Base-by-base conservation (phyloP, 2,797 vertebrate genomes). In the Pygocentrus nattereri region DNA sequence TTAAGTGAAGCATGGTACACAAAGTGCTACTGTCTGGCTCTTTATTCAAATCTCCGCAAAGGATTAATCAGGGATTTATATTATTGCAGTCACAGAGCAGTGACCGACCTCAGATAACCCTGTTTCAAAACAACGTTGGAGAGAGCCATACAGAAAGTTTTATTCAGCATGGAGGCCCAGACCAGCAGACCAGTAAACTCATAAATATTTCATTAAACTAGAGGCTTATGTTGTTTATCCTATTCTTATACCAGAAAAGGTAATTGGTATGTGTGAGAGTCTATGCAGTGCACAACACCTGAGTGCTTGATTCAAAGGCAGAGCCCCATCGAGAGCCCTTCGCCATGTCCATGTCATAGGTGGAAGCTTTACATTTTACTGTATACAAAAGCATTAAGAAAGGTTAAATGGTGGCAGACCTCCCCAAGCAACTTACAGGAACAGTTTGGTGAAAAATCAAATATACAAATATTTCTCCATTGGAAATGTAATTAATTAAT, bases 211-310 rank as follows among this genome's bases (percentile, higher is more conserved):
- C 68, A 79, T 72, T 79, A 72, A 71, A 59, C 68, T 61, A 31
- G 56, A 52, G 49, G 64, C 72, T 82, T 72, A 50, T 18, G 58
- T 67, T 76, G 62, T 79, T 85, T 31, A 74, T 59, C 70, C 61
- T 30, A 70, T 88, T 76, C 64, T 76, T 74, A 82, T 12, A 18
- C 80, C 82, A 74, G 77, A 56, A 86, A 88, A 82, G 83, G 38
- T 70, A 30, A 50, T 64, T 34, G 30, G 49, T 30, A 49, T 49
- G 23, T 38, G 27, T 56, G 18, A 56, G 8, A 56, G 86, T 47
- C 72, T 68, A 70, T 15, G 47, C 78, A 82, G 38, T 72, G 56
- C 56, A n/a, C 52, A 54, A 11, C 11, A 4, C 10, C 2, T 11
- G 23, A 61, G 25, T 30, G 67, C 68, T 54, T 49, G 85, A 73